A percentile compares a stretch with the other conserved stretches of the same genome.
These are phyloP conservation scores for Procambarus clarkii DNA, from an alignment of 1,140 invertebrate species.

Conservation along the genomic window DNA sequence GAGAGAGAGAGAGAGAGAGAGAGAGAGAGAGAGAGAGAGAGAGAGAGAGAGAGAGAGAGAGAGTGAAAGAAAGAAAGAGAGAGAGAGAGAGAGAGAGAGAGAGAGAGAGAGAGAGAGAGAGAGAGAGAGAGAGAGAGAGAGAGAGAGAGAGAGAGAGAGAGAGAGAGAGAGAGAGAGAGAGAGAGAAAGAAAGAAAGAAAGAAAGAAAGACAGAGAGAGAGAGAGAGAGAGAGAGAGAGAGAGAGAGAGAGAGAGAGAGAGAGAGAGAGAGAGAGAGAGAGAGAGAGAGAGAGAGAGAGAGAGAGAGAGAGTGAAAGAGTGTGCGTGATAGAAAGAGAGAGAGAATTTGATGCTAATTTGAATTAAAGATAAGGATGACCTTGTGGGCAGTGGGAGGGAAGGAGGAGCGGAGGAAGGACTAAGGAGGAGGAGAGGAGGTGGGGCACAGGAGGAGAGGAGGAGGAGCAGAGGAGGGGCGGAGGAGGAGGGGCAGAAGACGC, in stretches of 20 bases:
- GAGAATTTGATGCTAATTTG: background rate
- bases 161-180: too few species aligned
- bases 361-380: background rate
- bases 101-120: too few species aligned
- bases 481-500: background rate
- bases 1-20: background rate
- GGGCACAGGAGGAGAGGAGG: background rate
- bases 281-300: background rate
- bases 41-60: background rate
- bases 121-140: too few species aligned
- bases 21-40: conserved; percentile 1
- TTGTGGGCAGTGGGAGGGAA: background rate
- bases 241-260: too few species aligned
- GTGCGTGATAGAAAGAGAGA: background rate
- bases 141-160: too few species aligned
- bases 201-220: too few species aligned
- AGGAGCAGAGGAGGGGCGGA: too few species aligned
- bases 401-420: background rate
- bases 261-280: background rate
- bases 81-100: too few species aligned
- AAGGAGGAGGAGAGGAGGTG: background rate
- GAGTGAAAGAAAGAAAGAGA: too few species aligned
- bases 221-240: too few species aligned
- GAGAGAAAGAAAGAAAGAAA: too few species aligned
- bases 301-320: background rate